A percentile compares a stretch with the other conserved stretches of the same genome.
Conservation (phyloP, 2,888 invertebrate genomes). For the Dastarcus helophoroides region DNA sequence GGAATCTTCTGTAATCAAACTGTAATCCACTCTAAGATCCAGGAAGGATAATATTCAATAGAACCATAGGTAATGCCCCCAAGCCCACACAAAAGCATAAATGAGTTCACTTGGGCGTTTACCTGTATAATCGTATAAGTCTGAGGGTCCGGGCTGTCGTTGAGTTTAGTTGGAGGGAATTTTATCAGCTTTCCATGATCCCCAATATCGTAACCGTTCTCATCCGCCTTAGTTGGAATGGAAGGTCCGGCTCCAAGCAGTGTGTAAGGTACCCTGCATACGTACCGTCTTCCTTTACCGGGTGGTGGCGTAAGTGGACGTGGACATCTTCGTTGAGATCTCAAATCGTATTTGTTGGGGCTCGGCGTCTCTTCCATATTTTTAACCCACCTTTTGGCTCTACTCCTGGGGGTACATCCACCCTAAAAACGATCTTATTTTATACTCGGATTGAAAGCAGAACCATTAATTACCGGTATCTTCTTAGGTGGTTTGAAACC, state of each 20-base stretch:
- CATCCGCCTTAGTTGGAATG: constrained; percentile 26
- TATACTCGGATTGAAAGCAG: too few species aligned
- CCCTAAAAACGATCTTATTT: constrained; percentile 16
- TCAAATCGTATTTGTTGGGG: constrained; percentile 21
- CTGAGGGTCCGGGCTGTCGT: constrained; percentile 13
- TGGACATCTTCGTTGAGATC: constrained; percentile 12
- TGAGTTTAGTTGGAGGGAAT: constrained; percentile 16
- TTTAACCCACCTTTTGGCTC: constrained; percentile 17
- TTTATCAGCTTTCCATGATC: constrained; percentile 21
- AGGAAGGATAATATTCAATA: too few species aligned
- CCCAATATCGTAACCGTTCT: constrained; percentile 29
- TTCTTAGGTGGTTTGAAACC: too few species aligned
- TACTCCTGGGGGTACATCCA: constrained; percentile 20
- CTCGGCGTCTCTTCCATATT: constrained; percentile 18
- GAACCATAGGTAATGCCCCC: too few species aligned
- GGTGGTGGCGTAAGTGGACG: constrained; percentile 11
- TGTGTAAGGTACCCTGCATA: constrained; percentile 25
- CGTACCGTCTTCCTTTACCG: constrained; percentile 25
- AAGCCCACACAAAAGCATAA: too few species aligned
- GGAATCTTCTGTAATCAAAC: too few species aligned
- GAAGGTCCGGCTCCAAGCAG: constrained; percentile 22
- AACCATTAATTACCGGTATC: too few species aligned
- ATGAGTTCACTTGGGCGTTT: too few species aligned
- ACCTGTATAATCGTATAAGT: constrained; percentile 5
- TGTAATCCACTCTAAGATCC: too few species aligned